Percentiles rank a stretch among this genome's conserved stretches.
Conservation (phyloP, 2,888 invertebrate species). For the Schrankia costaestrigalis region DNA sequence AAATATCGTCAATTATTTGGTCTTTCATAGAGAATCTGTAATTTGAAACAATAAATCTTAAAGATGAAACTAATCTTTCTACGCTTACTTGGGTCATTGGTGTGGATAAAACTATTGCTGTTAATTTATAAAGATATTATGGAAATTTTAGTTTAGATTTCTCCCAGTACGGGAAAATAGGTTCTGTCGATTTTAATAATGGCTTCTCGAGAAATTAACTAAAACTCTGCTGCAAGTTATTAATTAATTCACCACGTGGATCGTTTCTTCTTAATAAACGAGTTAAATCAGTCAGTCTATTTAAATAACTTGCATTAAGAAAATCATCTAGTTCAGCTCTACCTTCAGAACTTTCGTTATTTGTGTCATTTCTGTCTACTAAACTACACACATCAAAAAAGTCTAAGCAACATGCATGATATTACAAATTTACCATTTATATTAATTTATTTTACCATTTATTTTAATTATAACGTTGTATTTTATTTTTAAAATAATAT, state of each 20-base stretch:
- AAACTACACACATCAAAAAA: too few relatives aligned
- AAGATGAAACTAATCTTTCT: slow-evolving; percentile 12
- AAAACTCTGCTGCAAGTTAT: background rate
- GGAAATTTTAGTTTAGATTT: too few relatives aligned
- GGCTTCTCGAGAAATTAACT: too few relatives aligned
- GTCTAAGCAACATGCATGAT: too few relatives aligned
- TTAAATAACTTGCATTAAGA: background rate
- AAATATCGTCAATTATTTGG: slow-evolving; percentile 9
- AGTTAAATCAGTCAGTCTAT: slow-evolving; percentile 1
- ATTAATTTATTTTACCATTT: too few relatives aligned
- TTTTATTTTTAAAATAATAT: too few relatives aligned
- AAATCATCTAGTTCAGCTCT: slow-evolving; percentile 2
- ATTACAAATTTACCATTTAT: too few relatives aligned
- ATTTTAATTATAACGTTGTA: too few relatives aligned
- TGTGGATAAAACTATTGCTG: slow-evolving; percentile 8
- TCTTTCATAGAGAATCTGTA: slow-evolving; percentile 9
- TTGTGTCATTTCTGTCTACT: background rate
- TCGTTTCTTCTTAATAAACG: slow-evolving; percentile 1
- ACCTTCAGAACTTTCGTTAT: slow-evolving; percentile 1
- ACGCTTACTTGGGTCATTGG: slow-evolving; percentile 14
- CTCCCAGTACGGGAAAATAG: too few relatives aligned
- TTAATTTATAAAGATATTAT: slow-evolving; percentile 9
- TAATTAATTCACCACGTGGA: background rate
- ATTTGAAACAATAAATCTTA: slow-evolving; percentile 10
- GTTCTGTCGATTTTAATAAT: too few relatives aligned